Conservation (phyloP, 2,888 invertebrate genomes). For the Chaetogeoica ovagalla region DNA sequence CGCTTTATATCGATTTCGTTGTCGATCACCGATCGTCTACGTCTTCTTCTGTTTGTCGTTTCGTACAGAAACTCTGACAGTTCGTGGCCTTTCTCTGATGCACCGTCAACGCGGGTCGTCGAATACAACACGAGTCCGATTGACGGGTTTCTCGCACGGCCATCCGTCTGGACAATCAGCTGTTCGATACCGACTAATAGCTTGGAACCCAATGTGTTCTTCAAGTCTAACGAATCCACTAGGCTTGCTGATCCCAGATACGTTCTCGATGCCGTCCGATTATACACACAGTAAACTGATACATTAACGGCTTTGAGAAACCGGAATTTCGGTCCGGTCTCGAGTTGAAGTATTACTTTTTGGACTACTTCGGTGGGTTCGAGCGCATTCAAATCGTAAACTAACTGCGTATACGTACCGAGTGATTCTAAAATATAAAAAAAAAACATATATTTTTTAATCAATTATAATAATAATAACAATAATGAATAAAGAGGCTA, state of each 20-base stretch:
- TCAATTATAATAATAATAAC: too few species aligned
- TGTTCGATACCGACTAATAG: not conserved
- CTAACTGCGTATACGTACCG: not conserved
- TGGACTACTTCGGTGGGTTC: conserved; percentile 19
- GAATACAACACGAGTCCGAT: conserved; percentile 40
- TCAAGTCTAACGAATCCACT: not conserved
- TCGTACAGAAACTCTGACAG: conserved; percentile 18
- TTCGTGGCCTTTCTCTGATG: conserved; percentile 13
- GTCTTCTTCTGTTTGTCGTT: not conserved
- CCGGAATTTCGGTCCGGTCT: not conserved
- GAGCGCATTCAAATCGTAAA: conserved; percentile 20
- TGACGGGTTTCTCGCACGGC: not conserved
- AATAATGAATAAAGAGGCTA: not conserved
- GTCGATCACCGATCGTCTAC: conserved; percentile 34
- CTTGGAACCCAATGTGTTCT: not conserved
- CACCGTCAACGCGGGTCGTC: not conserved
- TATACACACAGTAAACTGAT: conserved; percentile 5
- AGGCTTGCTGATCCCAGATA: conserved; percentile 7
- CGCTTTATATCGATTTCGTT: conserved; percentile 18
- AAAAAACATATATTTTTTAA: not conserved
- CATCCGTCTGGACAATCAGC: not conserved
- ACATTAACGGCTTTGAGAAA: not conserved
- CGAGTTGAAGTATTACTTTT: conserved; percentile 31
- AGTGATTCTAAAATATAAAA: not conserved
- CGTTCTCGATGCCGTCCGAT: conserved; percentile 2